Conservation (phyloP, 2,797 vertebrate species). For the Lepilemur septentrionalis region DNA sequence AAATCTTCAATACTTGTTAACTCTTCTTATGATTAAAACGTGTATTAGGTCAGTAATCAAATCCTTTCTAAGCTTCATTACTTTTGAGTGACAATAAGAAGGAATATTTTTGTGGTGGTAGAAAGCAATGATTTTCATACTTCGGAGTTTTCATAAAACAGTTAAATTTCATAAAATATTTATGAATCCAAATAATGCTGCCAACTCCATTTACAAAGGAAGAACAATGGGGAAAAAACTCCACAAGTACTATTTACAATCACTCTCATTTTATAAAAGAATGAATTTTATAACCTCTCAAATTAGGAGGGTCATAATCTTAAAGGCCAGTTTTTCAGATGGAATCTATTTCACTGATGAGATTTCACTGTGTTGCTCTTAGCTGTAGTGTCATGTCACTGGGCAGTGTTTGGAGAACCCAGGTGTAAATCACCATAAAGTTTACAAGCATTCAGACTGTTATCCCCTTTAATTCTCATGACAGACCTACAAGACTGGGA, state of each 20-base stretch:
- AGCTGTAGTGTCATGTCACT: background rate
- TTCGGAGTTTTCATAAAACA: background rate
- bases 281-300: background rate
- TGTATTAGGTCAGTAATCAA: background rate
- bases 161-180: background rate
- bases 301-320: background rate
- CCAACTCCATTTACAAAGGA: background rate
- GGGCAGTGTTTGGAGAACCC: background rate
- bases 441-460: background rate
- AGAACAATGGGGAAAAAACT: background rate
- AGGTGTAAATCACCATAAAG: background rate
- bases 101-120: background rate
- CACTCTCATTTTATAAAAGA: background rate
- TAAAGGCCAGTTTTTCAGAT: background rate
- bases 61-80: background rate
- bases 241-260: background rate
- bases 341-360: background rate
- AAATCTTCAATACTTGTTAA: background rate
- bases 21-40: background rate
- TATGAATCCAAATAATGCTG: background rate
- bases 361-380: background rate
- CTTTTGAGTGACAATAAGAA: background rate
- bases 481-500: background rate
- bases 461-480: background rate
- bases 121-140: background rate